Evolutionary conservation across 2,888 invertebrate genomes (phyloP).

Genomic region (Linnaemya vulpina): DNA sequence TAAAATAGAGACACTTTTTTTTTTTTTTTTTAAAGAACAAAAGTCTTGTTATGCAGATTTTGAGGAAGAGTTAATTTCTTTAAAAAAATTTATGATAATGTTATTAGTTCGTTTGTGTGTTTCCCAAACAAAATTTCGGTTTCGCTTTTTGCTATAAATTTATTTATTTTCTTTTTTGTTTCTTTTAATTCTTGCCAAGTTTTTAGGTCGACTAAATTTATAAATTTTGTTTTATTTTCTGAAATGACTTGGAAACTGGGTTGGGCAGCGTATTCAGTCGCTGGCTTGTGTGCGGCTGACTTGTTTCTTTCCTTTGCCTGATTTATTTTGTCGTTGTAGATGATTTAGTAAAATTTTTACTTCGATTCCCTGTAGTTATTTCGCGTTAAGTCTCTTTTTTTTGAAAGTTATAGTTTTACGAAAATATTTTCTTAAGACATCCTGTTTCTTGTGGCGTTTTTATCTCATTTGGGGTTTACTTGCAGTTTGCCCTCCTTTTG

Average conservation of each 20-base stretch:
- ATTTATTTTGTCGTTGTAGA: constrained; percentile 55
- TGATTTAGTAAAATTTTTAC: constrained; percentile 40
- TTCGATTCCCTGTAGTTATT: constrained; percentile 60
- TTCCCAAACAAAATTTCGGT: not conserved
- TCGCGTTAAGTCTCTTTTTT: constrained; percentile 21
- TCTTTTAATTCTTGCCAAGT: not conserved
- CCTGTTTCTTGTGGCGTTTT: constrained; percentile 29
- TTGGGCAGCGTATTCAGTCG: constrained; percentile 9
- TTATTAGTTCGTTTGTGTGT: not conserved
- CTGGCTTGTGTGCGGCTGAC: not conserved
- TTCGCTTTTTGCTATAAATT: constrained; percentile 41
- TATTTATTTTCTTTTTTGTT: not conserved
- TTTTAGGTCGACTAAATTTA: constrained; percentile 35
- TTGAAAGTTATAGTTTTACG: constrained; percentile 39
- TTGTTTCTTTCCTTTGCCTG: constrained; percentile 16
- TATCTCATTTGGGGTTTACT: constrained; percentile 22
- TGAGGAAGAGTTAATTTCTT: not conserved
- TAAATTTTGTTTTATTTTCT: constrained; percentile 16
- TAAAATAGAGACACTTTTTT: too few relatives aligned
- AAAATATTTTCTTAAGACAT: constrained; percentile 28
- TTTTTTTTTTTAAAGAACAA: not conserved
- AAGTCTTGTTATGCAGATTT: not conserved
- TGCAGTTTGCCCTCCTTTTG: constrained; percentile 18
- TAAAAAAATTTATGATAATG: not conserved
- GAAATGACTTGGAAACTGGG: constrained; percentile 31